phyloP scores from a whole-genome alignment of 2,113 vertebrate species.

The Solea solea region DNA sequence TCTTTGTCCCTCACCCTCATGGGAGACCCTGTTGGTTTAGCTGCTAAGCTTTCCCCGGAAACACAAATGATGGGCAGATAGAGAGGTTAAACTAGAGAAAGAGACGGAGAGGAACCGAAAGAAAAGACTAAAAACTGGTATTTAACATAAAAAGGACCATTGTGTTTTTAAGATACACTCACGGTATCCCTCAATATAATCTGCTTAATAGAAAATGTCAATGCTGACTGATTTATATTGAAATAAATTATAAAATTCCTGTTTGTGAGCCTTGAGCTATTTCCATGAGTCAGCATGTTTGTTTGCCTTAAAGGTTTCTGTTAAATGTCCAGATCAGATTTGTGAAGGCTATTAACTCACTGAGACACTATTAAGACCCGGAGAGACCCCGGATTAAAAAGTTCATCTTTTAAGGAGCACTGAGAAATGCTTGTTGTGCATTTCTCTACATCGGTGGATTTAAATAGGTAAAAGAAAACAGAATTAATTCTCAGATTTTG shows the following conservation, averaged over 20 bases:
- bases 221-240: background rate
- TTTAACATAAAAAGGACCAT: background rate
- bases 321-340: slow-evolving; percentile 68
- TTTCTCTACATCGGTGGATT: slow-evolving; percentile 51
- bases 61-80: slow-evolving; percentile 76
- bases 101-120: slow-evolving; percentile 49
- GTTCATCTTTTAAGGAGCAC: slow-evolving; percentile 76
- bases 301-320: slow-evolving; percentile 50
- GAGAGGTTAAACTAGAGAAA: slow-evolving; percentile 68
- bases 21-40: slow-evolving; percentile 80
- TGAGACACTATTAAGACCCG: slow-evolving; percentile 72
- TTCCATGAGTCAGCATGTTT: slow-evolving; percentile 56
- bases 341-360: slow-evolving; percentile 65
- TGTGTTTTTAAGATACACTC: background rate
- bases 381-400: slow-evolving; percentile 69
- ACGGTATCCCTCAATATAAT: background rate
- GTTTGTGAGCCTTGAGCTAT: slow-evolving; percentile 18
- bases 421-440: slow-evolving; percentile 68
- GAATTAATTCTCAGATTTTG: background rate
- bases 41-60: slow-evolving; percentile 78
- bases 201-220: background rate
- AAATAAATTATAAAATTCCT: slow-evolving; percentile 24
- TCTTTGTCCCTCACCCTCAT: slow-evolving; percentile 75
- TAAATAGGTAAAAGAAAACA: slow-evolving; percentile 18
- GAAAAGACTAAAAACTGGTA: slow-evolving; percentile 7